Base-by-base conservation (phyloP, 1,140 invertebrate species). In the Epicauta chinensis region DNA sequence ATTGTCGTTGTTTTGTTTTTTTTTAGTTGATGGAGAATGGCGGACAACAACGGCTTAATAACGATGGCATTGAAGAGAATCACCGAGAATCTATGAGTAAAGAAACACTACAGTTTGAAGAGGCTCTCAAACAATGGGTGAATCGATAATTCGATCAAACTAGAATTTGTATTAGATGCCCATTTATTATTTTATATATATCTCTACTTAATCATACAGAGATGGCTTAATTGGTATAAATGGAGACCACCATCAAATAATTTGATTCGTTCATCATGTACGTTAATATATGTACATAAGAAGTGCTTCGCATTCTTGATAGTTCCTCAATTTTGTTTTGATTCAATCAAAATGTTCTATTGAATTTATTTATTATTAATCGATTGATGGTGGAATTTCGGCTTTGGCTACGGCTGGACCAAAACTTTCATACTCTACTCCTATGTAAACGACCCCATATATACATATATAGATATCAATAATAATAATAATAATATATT, bases 51-150 rank as follows among this genome's bases (percentile, higher is more conserved):
- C 23, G 40, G 35, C 2, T 43, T 46, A 52, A 39, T 16, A 54
- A 53, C 51, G 61, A 61, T 34, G 49, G 32, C 10, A 50, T 42
- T 37, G 68, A 74, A 40, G 72, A 73, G 14, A 71, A 70, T 17
- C 67, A 41, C 60, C 59, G 44, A 17, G 81, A 81, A 57, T 57
- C 45, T 70, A 71, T 38, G 74, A 74, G 53, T 74, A 78, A 59
- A 73, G 79, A 53, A 76, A 84, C 61, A 9, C 57, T 70, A 15
- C 66, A 70, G 53, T 84, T 82, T 80, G 80, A 83, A 51, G 82
- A 86, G 60, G 78, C 79, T 2, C 77, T 81, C 51, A 80, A 80
- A 61, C 73, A 82, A 62, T 84, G 81, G 82, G 78, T 82, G 36
- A 84, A 85, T 69, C 79, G 81, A 73, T 81, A 80, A 76, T 34